phyloP scores from a whole-genome alignment of 2,888 invertebrate genomes.

The Drosophila mercatorum region DNA sequence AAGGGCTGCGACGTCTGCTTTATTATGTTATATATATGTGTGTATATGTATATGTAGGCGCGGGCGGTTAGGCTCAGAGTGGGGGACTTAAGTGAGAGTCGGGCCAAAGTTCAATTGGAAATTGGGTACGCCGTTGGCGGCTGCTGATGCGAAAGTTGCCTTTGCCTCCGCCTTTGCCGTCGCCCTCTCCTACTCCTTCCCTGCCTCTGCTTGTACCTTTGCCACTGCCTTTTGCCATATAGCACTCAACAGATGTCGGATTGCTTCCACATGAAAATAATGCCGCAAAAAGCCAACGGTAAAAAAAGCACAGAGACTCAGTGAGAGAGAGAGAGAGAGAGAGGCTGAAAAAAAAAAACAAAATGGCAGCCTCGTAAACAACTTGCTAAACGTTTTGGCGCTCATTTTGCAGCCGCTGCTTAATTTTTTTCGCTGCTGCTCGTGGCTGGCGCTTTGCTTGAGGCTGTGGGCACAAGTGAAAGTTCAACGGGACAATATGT shows the following conservation, averaged over 20 bases:
- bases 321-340: not conserved
- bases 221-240: conserved; percentile 21
- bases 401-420: conserved; percentile 76
- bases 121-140: conserved; percentile 33
- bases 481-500: conserved; percentile 65
- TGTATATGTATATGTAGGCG: not conserved
- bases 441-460: conserved; percentile 33
- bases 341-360: conserved; percentile 28
- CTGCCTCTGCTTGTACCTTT: not conserved
- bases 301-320: not conserved
- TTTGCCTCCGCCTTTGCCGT: not conserved
- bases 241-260: conserved; percentile 64
- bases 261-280: conserved; percentile 41
- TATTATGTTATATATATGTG: conserved; percentile 12
- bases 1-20: conserved; percentile 19
- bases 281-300: conserved; percentile 10
- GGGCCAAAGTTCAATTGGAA: conserved; percentile 50
- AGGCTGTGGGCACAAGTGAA: conserved; percentile 68
- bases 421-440: conserved; percentile 53
- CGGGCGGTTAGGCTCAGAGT: not conserved
- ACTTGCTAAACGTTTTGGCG: conserved; percentile 76
- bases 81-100: not conserved
- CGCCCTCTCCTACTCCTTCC: not conserved
- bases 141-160: conserved; percentile 41
- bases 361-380: conserved; percentile 73